phyloP scores from a whole-genome alignment of 2,113 vertebrate genomes.

The Ictalurus furcatus region DNA sequence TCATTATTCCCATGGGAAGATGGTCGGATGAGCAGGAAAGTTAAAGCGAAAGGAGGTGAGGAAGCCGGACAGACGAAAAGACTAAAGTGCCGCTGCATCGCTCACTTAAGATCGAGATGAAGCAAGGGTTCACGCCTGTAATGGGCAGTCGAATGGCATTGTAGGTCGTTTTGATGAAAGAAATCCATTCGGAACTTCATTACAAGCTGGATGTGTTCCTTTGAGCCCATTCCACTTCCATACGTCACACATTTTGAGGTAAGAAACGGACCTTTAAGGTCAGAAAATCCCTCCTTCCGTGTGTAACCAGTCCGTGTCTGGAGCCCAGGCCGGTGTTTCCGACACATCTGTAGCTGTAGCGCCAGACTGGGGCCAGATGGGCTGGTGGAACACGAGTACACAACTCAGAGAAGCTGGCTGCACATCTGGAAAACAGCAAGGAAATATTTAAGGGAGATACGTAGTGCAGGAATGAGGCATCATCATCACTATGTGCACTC shows the following conservation, averaged over 20 bases:
- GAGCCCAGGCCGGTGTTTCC: slow-evolving; percentile 42
- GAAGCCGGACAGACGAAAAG: background rate
- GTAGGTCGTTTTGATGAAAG: background rate
- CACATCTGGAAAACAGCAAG: slow-evolving; percentile 77
- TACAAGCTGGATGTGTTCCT: background rate
- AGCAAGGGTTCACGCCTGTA: background rate
- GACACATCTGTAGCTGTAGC: slow-evolving; percentile 54
- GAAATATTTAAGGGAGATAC: slow-evolving; percentile 21
- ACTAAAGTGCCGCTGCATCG: background rate
- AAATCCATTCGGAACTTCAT: background rate
- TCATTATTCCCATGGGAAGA: background rate
- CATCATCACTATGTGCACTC: background rate
- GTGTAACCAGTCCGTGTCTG: background rate
- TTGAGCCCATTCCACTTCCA: background rate
- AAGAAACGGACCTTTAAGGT: background rate
- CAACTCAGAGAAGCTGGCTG: slow-evolving; percentile 70
- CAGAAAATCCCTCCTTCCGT: slow-evolving; percentile 9
- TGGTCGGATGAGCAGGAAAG: background rate
- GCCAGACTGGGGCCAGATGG: slow-evolving; percentile 90
- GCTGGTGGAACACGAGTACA: slow-evolving; percentile 80
- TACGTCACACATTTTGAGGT: background rate
- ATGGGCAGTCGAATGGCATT: background rate
- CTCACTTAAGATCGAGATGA: background rate
- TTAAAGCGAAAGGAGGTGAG: background rate
- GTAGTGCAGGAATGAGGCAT: background rate